phyloP scores from a whole-genome alignment of 2,888 invertebrate genomes.

The Amaurobius ferox region DNA sequence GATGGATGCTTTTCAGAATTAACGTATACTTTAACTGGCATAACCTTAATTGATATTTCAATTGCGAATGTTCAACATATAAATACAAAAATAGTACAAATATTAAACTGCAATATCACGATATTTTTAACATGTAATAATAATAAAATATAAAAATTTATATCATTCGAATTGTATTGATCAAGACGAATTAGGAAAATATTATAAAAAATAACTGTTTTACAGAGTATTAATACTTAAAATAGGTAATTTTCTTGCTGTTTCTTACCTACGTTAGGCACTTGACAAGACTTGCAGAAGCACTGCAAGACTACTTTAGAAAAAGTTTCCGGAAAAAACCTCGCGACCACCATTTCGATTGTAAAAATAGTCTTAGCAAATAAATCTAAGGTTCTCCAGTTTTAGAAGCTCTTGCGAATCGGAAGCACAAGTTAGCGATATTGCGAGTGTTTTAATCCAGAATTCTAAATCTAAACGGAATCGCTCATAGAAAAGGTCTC shows the following conservation, averaged over 20 bases:
- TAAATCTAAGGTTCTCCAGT: not conserved
- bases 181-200: no score
- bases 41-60: no score
- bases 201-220: no score
- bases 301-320: conserved; percentile 66
- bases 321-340: conserved; percentile 54
- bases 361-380: not conserved
- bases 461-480: not conserved
- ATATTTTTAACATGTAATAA: no score
- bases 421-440: not conserved
- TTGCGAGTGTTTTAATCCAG: not conserved
- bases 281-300: conserved; percentile 66
- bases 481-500: not conserved
- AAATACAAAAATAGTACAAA: no score
- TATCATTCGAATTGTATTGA: no score
- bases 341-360: conserved; percentile 54
- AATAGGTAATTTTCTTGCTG: not conserved
- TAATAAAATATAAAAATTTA: no score
- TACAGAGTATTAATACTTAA: no score
- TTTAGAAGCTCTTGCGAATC: conserved; percentile 1
- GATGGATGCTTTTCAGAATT: no score
- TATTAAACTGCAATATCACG: no score
- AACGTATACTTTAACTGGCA: no score
- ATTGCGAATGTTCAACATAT: no score
- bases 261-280: conserved; percentile 65